phyloP scores from a whole-genome alignment of 2,888 invertebrate genomes.

The Torymus texanus region DNA sequence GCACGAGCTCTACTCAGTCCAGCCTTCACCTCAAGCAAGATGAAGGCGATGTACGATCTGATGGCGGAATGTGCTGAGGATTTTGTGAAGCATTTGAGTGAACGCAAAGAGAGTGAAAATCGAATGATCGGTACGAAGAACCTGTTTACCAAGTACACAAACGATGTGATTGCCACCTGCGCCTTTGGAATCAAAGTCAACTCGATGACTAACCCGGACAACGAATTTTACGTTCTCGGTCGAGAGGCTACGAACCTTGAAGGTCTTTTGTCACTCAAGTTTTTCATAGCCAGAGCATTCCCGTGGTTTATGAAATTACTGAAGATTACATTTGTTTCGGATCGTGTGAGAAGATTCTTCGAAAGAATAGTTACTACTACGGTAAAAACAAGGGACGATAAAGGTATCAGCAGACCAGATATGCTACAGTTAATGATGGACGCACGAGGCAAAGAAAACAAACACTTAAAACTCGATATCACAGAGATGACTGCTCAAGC shows the following conservation, averaged over 20 bases:
- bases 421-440: slow-evolving; percentile 69
- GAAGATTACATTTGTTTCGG: slow-evolving; percentile 52
- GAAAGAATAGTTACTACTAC: slow-evolving; percentile 51
- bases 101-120: not conserved
- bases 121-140: slow-evolving; percentile 72
- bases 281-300: slow-evolving; percentile 46
- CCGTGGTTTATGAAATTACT: slow-evolving; percentile 56
- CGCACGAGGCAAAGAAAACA: slow-evolving; percentile 54
- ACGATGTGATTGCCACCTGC: slow-evolving; percentile 75
- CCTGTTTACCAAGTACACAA: slow-evolving; percentile 70
- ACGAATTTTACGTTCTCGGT: slow-evolving; percentile 69
- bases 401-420: slow-evolving; percentile 63
- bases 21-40: too few relatives aligned
- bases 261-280: slow-evolving; percentile 52
- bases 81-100: too few relatives aligned
- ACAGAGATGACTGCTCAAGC: slow-evolving; percentile 76
- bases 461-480: slow-evolving; percentile 57
- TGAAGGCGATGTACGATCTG: too few relatives aligned
- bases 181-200: slow-evolving; percentile 75
- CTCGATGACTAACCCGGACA: slow-evolving; percentile 67
- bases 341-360: slow-evolving; percentile 58
- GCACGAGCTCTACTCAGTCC: slow-evolving; percentile 45
- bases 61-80: too few relatives aligned
- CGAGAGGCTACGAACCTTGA: slow-evolving; percentile 60
- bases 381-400: slow-evolving; percentile 57